Evolutionary conservation across 35 echinoderm and acorn worm genomes (phyloP), one percentile per base, ranked within the genome.

Genomic region (Ophiothrix spiculata): DNA sequence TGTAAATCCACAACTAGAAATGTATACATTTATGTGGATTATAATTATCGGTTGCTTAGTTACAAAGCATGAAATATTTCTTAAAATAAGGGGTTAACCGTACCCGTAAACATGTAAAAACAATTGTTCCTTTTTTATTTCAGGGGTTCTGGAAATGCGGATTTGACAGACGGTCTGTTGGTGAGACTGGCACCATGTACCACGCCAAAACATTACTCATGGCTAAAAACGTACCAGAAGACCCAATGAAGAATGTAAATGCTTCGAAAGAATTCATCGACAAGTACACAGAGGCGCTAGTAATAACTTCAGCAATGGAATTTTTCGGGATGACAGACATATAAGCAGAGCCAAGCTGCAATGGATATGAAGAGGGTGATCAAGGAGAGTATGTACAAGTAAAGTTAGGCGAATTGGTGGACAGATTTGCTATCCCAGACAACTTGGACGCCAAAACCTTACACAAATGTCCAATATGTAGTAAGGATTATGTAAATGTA

Each of bases 111-210:
- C n/a, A n/a, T n/a, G n/a, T n/a, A n/a, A n/a, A n/a, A n/a, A n/a
- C n/a, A n/a, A n/a, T n/a, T n/a, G n/a, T n/a, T 49, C 19, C 42
- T 10, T 49, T 83, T 35, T 84, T 39, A 45, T 45, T 79, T 2
- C 82, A 93, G 91, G 91, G 89, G 14, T 38, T 89, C 32, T 93
- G 91, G 91, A 88, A 93, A 39, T 38, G 69, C 12, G 37, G 89
- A n/a, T 93, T 89, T 78, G 83, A 81, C 13, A 86, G 82, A 2
- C 89, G 75, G 0, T 93, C 91, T 33, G 41, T 81, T 37, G 28
- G 91, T 16, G 91, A 93, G 40, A 37, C 69, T 31, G 85, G 91
- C 8, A 93, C 91, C 40, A 69, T 93, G 19, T 88, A 76, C 80
- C 64, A 83, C 21, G 86, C 91, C 33, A 83, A 86, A 41, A 93